Evolutionary conservation across 1,140 invertebrate genomes (phyloP).

Genomic region (Cherax destructor): DNA sequence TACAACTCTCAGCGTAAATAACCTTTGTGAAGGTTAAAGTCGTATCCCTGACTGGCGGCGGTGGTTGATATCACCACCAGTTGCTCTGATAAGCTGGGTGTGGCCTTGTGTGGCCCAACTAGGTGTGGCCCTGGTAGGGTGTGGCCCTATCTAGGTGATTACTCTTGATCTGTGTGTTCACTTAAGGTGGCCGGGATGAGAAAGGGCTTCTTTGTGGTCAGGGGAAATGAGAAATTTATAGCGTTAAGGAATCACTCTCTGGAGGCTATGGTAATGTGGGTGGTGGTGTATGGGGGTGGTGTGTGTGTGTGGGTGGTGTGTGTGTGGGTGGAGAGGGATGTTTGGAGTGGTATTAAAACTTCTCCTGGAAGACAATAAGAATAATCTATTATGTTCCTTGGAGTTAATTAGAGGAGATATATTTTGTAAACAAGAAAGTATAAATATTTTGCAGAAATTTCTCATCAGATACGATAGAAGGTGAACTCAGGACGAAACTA

Average conservation of each 20-base stretch:
- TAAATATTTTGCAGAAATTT: neutral
- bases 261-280: neutral
- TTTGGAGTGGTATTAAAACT: too few relatives aligned
- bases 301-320: neutral
- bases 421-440: neutral
- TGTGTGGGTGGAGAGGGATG: too few relatives aligned
- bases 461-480: too few relatives aligned
- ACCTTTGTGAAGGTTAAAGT: too few relatives aligned
- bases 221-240: neutral
- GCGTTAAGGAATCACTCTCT: neutral
- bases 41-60: too few relatives aligned
- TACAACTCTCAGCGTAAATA: too few relatives aligned
- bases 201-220: conserved; percentile 6
- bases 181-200: conserved; percentile 8
- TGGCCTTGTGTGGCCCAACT: neutral
- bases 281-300: neutral
- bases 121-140: conserved; percentile 5
- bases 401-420: neutral
- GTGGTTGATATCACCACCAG: too few relatives aligned
- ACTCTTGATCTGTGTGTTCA: conserved; percentile 27
- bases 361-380: neutral
- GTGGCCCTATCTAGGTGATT: conserved; percentile 31
- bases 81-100: conserved; percentile 37
- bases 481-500: too few relatives aligned
- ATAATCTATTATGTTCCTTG: neutral